Evolutionary conservation across 2,113 vertebrate genomes (phyloP).

Genomic region (Hymenochirus boettgeri): DNA sequence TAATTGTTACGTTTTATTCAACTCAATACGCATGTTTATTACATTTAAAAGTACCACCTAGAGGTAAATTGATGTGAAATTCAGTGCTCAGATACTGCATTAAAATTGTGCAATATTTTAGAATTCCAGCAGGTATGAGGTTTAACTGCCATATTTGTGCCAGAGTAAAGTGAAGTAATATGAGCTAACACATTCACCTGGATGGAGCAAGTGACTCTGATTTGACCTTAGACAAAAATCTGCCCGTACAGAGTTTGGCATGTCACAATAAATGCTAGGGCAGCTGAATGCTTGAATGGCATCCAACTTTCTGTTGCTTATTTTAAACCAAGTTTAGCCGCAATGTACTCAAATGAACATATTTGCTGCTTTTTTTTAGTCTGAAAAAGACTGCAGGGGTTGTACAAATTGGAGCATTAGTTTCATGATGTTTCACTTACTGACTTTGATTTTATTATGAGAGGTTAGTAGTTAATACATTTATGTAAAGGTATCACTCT

Average conservation of each 20-base stretch:
- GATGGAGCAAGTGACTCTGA: slow-evolving; percentile 27
- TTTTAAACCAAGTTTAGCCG: slow-evolving; percentile 35
- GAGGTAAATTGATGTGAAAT: too few species aligned
- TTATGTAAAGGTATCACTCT: neutral
- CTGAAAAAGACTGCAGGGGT: slow-evolving; percentile 22
- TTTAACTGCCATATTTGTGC: slow-evolving; percentile 26
- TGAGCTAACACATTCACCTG: slow-evolving; percentile 34
- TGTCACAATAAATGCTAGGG: slow-evolving; percentile 20
- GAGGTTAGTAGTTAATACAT: neutral
- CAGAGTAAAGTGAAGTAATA: neutral
- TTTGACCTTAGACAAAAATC: slow-evolving; percentile 37
- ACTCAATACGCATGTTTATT: too few species aligned
- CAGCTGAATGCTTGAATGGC: slow-evolving; percentile 24
- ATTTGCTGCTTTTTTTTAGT: slow-evolving; percentile 22
- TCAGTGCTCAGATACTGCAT: too few species aligned
- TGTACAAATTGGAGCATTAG: neutral
- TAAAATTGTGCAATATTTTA: too few species aligned
- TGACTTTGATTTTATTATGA: neutral
- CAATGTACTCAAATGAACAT: slow-evolving; percentile 22
- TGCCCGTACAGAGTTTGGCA: slow-evolving; percentile 34
- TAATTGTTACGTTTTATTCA: too few species aligned
- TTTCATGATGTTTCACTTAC: slow-evolving; percentile 3
- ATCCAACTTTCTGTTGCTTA: slow-evolving; percentile 41
- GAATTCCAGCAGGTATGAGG: neutral
- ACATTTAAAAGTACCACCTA: too few species aligned